Base-by-base conservation (phyloP, 1,140 invertebrate species). In the Cardiocondyla obscurior region DNA sequence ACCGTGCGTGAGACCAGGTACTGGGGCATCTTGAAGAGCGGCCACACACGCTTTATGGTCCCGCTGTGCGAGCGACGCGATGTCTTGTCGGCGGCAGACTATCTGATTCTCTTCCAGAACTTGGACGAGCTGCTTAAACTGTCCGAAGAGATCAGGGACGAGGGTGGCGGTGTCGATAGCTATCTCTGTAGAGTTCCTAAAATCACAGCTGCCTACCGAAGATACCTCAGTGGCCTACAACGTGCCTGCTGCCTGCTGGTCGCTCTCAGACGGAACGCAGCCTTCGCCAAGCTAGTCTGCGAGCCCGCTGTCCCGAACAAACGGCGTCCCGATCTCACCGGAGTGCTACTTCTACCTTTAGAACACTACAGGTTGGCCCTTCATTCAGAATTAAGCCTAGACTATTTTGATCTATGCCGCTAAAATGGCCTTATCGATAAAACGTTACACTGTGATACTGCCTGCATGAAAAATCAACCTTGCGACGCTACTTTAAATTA, bases 141-240 rank as follows among this genome's bases (percentile, higher is more conserved):
- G 74, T 97, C 97, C 1, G 97, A 97, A 92, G 97, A 97, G 83
- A 96, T 97, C 28, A 92, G 97, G 33, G 97, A 98, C 87, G 95
- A 96, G 90, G 94, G 97, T 55, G 95, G 97, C 70, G 95, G 96
- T 85, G 95, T 97, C 82, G 97, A 97, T 39, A 96, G 96, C 44
- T 98, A 97, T 92, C 93, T 97, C 22, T 95, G 95, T 36, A 97
- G 97, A 92, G 95, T 97, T 67, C 95, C 95, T 49, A 95, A 95
- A 85, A 96, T 97, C 53, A 96, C 95, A 85, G 95, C 95, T 10
- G 95, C 96, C 33, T 97, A 97, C 91, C 96, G 96, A 91, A 95
- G 96, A 90, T 98, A 97, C 92, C 96, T 97, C 90, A 95, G 96
- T 84, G 97, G 97, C 49, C 95, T 97, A 72, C 97, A 97, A 92